Conservation (phyloP, 2,113 vertebrate species). For the Periophthalmus modestus region DNA sequence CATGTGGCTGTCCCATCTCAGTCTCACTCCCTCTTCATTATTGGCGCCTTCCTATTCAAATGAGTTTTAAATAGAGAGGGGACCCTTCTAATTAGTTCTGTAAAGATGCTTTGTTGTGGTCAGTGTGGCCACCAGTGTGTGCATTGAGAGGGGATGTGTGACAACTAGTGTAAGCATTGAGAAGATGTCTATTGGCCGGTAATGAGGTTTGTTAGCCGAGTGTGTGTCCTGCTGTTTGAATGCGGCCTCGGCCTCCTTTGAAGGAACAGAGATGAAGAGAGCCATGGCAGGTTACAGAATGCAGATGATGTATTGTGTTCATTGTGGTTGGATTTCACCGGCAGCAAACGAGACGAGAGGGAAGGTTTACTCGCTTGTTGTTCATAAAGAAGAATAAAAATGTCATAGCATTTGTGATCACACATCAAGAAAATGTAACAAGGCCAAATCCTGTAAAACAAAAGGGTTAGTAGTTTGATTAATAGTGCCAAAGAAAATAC, state of each 20-base stretch:
- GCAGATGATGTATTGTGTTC: slow-evolving; percentile 72
- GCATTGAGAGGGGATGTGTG: slow-evolving; percentile 68
- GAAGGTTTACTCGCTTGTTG: slow-evolving; percentile 33
- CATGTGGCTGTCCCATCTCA: slow-evolving; percentile 43
- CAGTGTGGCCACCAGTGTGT: slow-evolving; percentile 70
- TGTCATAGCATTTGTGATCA: slow-evolving; percentile 26
- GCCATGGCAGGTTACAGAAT: slow-evolving; percentile 58
- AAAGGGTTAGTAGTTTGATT: not conserved
- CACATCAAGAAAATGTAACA: slow-evolving; percentile 4
- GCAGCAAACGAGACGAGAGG: slow-evolving; percentile 46
- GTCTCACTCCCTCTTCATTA: slow-evolving; percentile 48
- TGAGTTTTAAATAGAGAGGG: slow-evolving; percentile 68
- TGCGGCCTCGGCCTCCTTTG: slow-evolving; percentile 67
- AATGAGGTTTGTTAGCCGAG: slow-evolving; percentile 75
- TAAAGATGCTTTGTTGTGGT: slow-evolving; percentile 74
- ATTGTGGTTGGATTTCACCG: slow-evolving; percentile 52
- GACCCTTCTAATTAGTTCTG: slow-evolving; percentile 80
- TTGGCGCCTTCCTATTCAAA: slow-evolving; percentile 73
- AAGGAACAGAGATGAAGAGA: slow-evolving; percentile 67
- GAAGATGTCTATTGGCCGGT: slow-evolving; percentile 69
- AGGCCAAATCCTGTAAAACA: slow-evolving; percentile 2
- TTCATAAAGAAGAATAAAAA: slow-evolving; percentile 24
- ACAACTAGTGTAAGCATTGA: slow-evolving; percentile 72
- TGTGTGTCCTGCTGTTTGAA: slow-evolving; percentile 74
- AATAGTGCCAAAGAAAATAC: not conserved